Evolutionary conservation across 2,797 vertebrate species (phyloP).

Genomic region (Bucorvus abyssinicus): DNA sequence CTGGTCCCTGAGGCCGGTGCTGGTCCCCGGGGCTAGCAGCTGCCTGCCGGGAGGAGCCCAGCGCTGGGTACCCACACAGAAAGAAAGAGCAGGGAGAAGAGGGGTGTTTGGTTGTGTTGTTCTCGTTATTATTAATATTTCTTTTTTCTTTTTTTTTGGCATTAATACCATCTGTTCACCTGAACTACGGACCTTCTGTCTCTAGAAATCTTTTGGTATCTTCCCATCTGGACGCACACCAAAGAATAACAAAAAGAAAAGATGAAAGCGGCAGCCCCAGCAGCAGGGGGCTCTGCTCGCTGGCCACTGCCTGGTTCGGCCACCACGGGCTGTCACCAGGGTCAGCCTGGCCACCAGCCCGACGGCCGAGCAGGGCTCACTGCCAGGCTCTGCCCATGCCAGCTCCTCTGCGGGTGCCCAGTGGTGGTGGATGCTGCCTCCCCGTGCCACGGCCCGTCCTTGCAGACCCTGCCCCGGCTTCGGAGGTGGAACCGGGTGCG

Average conservation of each 20-base stretch:
- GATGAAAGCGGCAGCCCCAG: not conserved
- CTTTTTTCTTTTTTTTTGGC: constrained; percentile 40
- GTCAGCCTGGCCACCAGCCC: not conserved
- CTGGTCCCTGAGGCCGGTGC: not conserved
- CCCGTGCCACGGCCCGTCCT: not conserved
- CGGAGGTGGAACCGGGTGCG: not conserved
- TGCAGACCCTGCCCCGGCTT: not conserved
- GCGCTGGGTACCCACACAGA: not conserved
- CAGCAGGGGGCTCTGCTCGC: not conserved
- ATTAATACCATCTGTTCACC: constrained; percentile 59
- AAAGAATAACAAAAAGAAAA: constrained; percentile 20
- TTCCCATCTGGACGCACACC: constrained; percentile 20
- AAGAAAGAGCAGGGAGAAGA: constrained; percentile 57
- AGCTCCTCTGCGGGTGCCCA: not conserved
- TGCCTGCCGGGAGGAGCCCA: not conserved
- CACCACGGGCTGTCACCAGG: not conserved
- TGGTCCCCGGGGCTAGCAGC: not conserved
- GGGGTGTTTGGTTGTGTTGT: constrained; percentile 46
- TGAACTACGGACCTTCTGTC: constrained; percentile 57
- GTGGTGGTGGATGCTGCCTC: not conserved
- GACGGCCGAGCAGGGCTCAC: not conserved
- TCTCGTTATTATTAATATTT: constrained; percentile 39
- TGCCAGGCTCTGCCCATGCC: not conserved
- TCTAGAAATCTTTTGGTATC: constrained; percentile 58
- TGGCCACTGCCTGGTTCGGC: not conserved